Conservation (phyloP, 2,797 vertebrate species). For the Leucoraja ocellata region DNA sequence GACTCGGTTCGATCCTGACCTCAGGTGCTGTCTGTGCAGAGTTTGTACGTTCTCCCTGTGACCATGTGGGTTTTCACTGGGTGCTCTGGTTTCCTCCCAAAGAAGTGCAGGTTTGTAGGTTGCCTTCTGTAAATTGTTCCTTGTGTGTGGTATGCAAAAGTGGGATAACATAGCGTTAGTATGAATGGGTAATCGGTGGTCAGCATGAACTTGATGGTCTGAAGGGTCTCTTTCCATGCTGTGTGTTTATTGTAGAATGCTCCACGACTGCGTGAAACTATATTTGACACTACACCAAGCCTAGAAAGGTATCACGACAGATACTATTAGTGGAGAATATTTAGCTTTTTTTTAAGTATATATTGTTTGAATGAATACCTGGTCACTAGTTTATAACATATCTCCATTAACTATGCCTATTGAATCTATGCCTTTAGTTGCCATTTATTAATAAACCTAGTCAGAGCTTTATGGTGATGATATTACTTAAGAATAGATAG, state of each 20-base stretch:
- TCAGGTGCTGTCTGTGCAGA: too few species aligned
- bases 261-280: background rate
- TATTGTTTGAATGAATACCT: background rate
- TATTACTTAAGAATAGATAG: background rate
- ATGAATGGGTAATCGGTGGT: too few species aligned
- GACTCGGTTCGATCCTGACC: too few species aligned
- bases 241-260: background rate
- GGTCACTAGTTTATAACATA: background rate
- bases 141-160: too few species aligned
- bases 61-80: too few species aligned
- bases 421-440: background rate
- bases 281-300: background rate
- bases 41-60: too few species aligned
- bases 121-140: too few species aligned
- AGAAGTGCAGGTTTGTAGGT: too few species aligned
- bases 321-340: background rate
- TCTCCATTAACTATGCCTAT: background rate
- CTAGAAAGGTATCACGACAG: background rate
- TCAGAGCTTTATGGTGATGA: background rate
- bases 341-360: background rate
- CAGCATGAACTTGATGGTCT: too few species aligned
- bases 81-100: too few species aligned
- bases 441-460: background rate
- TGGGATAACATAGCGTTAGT: too few species aligned
- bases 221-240: too few species aligned